Evolutionary conservation across 2,113 vertebrate species (phyloP), one percentile per base, ranked within the genome.

Genomic region (Tenrec ecaudatus): DNA sequence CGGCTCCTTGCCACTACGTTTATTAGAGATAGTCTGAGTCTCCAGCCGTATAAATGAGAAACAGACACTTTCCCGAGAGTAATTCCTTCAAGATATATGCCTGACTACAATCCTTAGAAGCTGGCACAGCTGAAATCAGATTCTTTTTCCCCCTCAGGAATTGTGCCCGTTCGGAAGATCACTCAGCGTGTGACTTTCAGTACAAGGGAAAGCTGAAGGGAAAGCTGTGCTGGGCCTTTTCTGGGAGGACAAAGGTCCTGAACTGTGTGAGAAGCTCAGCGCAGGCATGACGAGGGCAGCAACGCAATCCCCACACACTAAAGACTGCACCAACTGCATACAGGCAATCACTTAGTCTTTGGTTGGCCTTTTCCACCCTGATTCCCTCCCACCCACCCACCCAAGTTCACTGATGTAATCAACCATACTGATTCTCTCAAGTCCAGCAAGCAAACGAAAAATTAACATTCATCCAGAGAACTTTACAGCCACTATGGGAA

Each of bases 21-120:
- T 73, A 95, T 95, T 92, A 96, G 94, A 97, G 90, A 90, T 60
- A 86, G 73, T 89, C 60, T 53, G 90, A 79, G 57, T 66, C 89
- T 86, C 53, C 80, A 78, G 77, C 93, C 83, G 33, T 82, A 90
- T 12, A 94, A 95, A 97, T 81, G 80, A 93, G 91, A 95, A 95
- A 81, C 88, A 97, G 75, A 93, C 91, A 92, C 87, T 95, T 11
- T 57, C 84, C 90, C 94, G 88, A 69, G 66, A 93, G 73, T 77
- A 95, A 93, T 86, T 96, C 76, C 90, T 95, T 90, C 88, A 89
- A 94, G 88, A 95, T 73, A 88, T 27, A 94, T 36, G 93, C 69
- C 80, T 96, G 82, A 91, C 47, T 90, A 81, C 80, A 88, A 75
- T n/a, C 71, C 86, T 97, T 94, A 94, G 96, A 96, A 95, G 93